Conservation (phyloP, 2,797 vertebrate genomes). For the Alosa sapidissima region DNA sequence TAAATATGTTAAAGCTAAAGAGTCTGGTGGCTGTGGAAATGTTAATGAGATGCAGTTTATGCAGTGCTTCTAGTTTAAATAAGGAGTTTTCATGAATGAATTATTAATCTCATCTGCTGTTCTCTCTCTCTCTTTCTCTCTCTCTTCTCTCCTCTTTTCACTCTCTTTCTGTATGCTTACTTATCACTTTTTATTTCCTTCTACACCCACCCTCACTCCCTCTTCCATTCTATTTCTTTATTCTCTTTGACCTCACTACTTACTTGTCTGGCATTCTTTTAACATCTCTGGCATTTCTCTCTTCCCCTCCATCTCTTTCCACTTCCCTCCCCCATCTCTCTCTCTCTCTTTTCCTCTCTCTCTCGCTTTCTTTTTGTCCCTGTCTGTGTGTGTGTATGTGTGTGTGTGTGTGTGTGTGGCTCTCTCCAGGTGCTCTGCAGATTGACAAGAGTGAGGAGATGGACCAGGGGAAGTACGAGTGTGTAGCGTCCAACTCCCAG, state of each 20-base stretch:
- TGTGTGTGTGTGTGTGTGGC: conserved; percentile 42
- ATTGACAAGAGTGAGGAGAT: conserved; percentile 98
- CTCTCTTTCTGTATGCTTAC: conserved; percentile 51
- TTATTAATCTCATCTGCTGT: conserved; percentile 31
- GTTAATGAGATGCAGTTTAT: conserved; percentile 41
- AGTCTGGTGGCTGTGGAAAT: conserved; percentile 27
- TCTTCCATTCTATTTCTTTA: conserved; percentile 42
- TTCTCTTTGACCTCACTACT: not conserved
- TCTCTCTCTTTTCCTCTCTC: conserved; percentile 44
- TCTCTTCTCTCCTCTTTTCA: conserved; percentile 34
- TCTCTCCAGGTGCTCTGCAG: conserved; percentile 88
- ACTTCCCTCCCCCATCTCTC: not conserved
- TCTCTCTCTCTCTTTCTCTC: conserved; percentile 54
- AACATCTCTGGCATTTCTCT: conserved; percentile 27
- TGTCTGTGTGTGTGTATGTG: conserved; percentile 19
- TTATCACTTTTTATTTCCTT: conserved; percentile 53
- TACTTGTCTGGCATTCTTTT: not conserved
- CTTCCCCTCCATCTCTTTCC: not conserved
- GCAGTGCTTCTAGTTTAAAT: conserved; percentile 29
- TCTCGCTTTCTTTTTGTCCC: conserved; percentile 28
- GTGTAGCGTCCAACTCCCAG: conserved; percentile 94
- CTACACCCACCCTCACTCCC: conserved; percentile 50
- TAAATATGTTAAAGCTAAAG: conserved; percentile 18
- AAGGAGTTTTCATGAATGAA: conserved; percentile 30
- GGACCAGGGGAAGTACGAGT: conserved; percentile 98